Conservation (phyloP, 2,888 invertebrate species). For the Griposia aprilina region DNA sequence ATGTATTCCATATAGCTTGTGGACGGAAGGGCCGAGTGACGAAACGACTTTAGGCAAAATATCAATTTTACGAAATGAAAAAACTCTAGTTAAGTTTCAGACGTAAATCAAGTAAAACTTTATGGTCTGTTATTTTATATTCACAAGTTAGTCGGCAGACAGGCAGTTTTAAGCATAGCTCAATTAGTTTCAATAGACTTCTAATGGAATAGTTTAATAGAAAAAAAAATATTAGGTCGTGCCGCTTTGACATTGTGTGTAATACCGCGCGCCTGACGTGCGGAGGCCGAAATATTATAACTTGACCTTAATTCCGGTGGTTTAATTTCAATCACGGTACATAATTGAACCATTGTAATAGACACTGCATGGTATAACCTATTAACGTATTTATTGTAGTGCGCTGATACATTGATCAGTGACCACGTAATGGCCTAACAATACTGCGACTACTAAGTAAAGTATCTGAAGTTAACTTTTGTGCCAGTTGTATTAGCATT, state of each 20-base stretch:
- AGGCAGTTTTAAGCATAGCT: conserved; percentile 14
- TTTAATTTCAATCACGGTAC: conserved; percentile 75
- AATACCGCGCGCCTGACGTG: conserved; percentile 75
- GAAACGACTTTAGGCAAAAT: neutral
- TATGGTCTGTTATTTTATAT: neutral
- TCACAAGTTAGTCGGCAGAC: neutral
- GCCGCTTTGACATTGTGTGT: conserved; percentile 75
- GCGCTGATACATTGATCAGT: conserved; percentile 34
- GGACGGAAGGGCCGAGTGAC: conserved; percentile 7
- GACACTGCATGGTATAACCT: conserved; percentile 55
- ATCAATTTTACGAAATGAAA: neutral
- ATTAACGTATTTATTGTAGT: conserved; percentile 60
- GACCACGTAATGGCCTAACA: conserved; percentile 20
- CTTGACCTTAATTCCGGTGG: conserved; percentile 77
- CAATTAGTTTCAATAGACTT: conserved; percentile 55
- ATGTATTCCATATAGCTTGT: conserved; percentile 21
- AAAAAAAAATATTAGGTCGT: conserved; percentile 70
- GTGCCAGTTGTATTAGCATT: conserved; percentile 1
- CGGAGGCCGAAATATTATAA: conserved; percentile 78
- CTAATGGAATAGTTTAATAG: conserved; percentile 55
- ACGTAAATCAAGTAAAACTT: neutral
- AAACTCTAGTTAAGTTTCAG: neutral
- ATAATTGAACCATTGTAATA: conserved; percentile 73
- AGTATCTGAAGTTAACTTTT: conserved; percentile 2
- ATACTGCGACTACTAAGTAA: neutral